Percentiles rank a stretch among this genome's conserved stretches.
These are phyloP conservation scores for Epizoanthus ramosus DNA, from an alignment of 92 coral and sea anemone species.

Conservation along the genomic window DNA sequence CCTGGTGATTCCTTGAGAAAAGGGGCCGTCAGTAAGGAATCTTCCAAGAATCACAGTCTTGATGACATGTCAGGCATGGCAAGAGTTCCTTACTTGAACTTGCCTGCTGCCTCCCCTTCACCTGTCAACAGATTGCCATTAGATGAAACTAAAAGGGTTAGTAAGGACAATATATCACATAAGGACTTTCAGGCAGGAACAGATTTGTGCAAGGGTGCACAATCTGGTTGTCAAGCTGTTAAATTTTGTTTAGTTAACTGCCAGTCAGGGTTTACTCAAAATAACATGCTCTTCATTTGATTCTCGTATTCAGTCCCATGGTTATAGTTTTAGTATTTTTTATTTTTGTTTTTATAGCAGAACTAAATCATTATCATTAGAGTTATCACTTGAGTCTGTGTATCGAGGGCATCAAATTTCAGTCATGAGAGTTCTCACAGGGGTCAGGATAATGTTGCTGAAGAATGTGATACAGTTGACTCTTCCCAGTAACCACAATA, in stretches of 20 bases:
- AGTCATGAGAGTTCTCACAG: too few relatives aligned
- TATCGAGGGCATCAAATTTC: too few relatives aligned
- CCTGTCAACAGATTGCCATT: constrained; percentile 51
- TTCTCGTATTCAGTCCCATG: neutral
- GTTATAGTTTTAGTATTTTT: neutral
- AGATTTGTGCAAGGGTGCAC: neutral
- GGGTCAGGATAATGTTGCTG: too few relatives aligned
- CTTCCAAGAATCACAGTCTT: constrained; percentile 68
- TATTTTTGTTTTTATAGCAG: too few relatives aligned
- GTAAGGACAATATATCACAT: constrained; percentile 4
- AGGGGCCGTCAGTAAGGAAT: constrained; percentile 30
- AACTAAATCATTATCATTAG: too few relatives aligned
- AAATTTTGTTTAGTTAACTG: neutral
- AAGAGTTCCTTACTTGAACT: constrained; percentile 21
- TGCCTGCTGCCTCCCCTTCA: constrained; percentile 63
- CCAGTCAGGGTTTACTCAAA: neutral
- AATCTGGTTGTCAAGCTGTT: neutral
- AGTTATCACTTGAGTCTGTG: too few relatives aligned
- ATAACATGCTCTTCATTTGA: neutral
- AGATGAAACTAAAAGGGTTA: constrained; percentile 51
- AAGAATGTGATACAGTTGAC: too few relatives aligned
- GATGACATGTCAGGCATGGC: constrained; percentile 64
- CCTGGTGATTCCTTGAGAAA: constrained; percentile 58
- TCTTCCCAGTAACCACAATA: too few relatives aligned
- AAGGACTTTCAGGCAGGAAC: neutral